These are phyloP conservation scores for Smittia aterrima DNA, from an alignment of 2,888 invertebrate genomes.

Conservation along the genomic window DNA sequence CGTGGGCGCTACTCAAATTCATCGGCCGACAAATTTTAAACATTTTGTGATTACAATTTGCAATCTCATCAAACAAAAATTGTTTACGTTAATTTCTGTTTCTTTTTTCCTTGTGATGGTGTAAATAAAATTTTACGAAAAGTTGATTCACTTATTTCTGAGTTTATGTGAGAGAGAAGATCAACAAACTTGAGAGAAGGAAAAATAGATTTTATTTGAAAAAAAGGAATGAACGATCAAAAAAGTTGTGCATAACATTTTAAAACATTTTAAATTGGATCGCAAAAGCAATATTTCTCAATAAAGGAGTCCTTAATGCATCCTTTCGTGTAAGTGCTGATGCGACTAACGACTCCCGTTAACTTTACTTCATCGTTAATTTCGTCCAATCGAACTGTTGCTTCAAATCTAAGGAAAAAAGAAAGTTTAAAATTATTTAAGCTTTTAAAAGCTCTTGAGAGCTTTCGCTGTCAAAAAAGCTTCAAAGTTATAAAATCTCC, in stretches of 20 bases:
- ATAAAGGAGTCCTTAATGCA: slow-evolving; percentile 36
- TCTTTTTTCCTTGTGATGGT: background rate
- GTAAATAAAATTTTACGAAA: slow-evolving; percentile 7
- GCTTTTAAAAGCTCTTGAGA: background rate
- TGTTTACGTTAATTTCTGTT: slow-evolving; percentile 2
- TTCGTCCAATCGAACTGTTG: slow-evolving; percentile 49
- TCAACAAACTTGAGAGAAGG: background rate
- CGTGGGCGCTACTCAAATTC: background rate
- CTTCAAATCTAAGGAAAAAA: slow-evolving; percentile 50
- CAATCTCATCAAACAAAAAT: slow-evolving; percentile 1
- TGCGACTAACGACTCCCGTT: slow-evolving; percentile 68
- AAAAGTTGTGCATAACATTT: background rate
- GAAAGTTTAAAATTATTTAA: background rate
- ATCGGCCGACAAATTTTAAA: slow-evolving; percentile 13
- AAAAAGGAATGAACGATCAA: background rate
- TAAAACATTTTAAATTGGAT: slow-evolving; percentile 37
- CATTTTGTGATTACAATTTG: slow-evolving; percentile 25
- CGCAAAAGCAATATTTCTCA: slow-evolving; percentile 40
- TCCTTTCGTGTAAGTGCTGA: slow-evolving; percentile 28
- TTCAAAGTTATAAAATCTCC: too few relatives aligned
- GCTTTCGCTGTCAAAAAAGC: background rate
- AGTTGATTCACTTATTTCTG: too few relatives aligned
- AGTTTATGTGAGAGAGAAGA: background rate
- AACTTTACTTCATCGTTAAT: slow-evolving; percentile 44
- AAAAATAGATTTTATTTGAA: background rate